Evolutionary conservation across 2,797 vertebrate genomes (phyloP), one percentile per base, ranked within the genome.

Genomic region (Enoplosus armatus): DNA sequence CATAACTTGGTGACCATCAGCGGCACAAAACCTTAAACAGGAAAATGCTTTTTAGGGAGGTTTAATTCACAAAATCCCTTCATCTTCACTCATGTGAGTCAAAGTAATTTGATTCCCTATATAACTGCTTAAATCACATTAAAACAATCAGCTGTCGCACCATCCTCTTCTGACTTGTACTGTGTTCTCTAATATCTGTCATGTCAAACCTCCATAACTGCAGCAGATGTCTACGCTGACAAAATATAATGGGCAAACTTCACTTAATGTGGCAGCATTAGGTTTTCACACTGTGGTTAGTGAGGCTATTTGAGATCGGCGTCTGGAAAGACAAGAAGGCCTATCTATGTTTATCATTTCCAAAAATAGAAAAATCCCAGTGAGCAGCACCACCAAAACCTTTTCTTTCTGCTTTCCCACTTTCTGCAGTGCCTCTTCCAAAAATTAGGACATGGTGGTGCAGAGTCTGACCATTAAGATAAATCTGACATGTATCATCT

Each of bases 381-480:
- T 6, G 3, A 75, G 20, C 39, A 48, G 39, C 29, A 8, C 4
- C n/a, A 43, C 5, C 10, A 24, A 20, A 71, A 51, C 3, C 8
- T 15, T 45, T 11, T 43, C 9, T 31, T 58, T 64, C 18, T 20
- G 54, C n/a, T 24, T 64, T 43, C 14, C 6, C 6, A 48, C 0
- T 61, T 54, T 27, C 45, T 63, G 56, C 65, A 39, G 59, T 43
- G 65, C 3, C 2, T 27, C 45, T 35, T 41, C 33, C 15, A 31
- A 26, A 56, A 80, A 75, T 24, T 8, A 75, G 53, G 58, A 55
- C 66, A 48, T 47, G 58, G 14, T 29, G 16, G 14, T 60, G 61
- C 62, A 72, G 37, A 48, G 60, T 33, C 33, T 50, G 18, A 48
- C 24, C 24, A 20, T 5, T 24, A 54, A 35, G 59, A 61, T 37